phyloP scores from a whole-genome alignment of 1,140 invertebrate genomes.

The Bombus cullumanus region DNA sequence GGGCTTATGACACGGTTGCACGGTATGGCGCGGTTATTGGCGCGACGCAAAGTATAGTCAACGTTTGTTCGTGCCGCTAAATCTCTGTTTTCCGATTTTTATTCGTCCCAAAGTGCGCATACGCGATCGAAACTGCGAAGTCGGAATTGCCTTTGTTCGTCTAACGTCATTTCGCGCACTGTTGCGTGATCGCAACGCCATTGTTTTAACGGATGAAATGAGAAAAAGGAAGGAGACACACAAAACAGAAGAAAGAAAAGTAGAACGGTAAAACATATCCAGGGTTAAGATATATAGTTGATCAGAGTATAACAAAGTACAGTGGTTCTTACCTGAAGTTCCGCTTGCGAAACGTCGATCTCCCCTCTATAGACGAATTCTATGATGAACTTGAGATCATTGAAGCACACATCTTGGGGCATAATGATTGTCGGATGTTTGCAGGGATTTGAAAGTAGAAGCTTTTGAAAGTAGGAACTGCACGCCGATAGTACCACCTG shows the following conservation, averaged over 20 bases:
- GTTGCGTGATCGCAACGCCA: background rate
- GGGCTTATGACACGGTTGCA: background rate
- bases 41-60: background rate
- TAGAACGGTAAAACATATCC: too few species aligned
- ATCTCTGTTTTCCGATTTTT: background rate
- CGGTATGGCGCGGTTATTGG: background rate
- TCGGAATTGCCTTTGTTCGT: background rate
- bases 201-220: background rate
- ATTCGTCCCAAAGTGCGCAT: background rate
- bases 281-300: too few species aligned
- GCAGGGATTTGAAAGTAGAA: constrained; percentile 88
- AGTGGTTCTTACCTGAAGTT: constrained; percentile 85
- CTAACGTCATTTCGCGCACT: background rate
- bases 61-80: background rate
- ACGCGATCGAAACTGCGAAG: background rate
- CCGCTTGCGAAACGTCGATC: constrained; percentile 90
- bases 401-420: constrained; percentile 90
- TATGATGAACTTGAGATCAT: constrained; percentile 91
- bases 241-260: background rate
- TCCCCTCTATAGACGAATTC: constrained; percentile 93
- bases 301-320: background rate
- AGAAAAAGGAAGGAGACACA: background rate
- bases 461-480: constrained; percentile 89
- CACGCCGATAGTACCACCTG: constrained; percentile 89
- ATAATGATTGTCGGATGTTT: constrained; percentile 91